These are phyloP conservation scores for Pachyramphus minor DNA, from an alignment of 2,113 vertebrate genomes.

Conservation along the genomic window DNA sequence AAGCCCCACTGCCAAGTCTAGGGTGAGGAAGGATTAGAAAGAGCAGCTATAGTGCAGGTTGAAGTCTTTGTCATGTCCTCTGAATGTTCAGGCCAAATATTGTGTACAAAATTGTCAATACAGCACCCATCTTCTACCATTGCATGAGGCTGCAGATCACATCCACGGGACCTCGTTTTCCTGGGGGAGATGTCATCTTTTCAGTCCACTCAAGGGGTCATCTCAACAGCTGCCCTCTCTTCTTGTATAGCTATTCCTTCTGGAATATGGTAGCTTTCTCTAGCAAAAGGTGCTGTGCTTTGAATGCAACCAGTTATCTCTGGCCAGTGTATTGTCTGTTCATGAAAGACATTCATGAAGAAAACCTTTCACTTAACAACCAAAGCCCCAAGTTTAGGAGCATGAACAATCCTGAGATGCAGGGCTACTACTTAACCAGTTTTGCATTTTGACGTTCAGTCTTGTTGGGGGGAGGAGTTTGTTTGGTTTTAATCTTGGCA, in stretches of 20 bases:
- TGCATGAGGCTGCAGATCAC: background rate
- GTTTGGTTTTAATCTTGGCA: background rate
- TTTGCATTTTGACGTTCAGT: background rate
- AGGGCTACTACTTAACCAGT: background rate
- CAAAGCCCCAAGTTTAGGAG: background rate
- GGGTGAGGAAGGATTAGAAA: background rate
- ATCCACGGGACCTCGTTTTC: background rate
- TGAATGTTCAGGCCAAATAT: background rate
- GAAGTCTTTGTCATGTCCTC: background rate
- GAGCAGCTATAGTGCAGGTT: background rate
- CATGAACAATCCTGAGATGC: background rate
- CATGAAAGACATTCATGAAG: background rate
- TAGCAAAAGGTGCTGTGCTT: background rate
- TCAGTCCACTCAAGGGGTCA: rapidly evolving
- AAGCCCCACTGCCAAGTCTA: background rate
- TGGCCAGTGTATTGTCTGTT: background rate
- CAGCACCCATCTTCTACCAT: background rate
- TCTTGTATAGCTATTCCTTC: background rate
- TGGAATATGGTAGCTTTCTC: background rate
- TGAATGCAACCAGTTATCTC: background rate
- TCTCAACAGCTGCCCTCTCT: background rate
- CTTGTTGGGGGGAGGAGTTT: rapidly evolving
- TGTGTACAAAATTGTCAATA: background rate
- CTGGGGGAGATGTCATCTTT: background rate
- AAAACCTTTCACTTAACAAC: background rate